Evolutionary conservation across 2,888 invertebrate species (phyloP).

Genomic region (Meteorus cinctellus): DNA sequence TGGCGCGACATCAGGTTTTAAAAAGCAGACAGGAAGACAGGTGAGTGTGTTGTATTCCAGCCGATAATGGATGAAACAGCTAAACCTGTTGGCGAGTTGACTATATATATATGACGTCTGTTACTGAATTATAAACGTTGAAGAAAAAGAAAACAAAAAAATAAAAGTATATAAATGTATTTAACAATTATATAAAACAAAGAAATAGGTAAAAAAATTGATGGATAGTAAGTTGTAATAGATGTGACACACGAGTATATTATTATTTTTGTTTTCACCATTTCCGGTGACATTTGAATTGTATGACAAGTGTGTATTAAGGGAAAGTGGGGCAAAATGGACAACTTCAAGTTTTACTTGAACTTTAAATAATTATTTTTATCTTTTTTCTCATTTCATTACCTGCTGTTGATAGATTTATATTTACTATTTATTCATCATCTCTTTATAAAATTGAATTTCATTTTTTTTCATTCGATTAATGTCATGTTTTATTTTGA

Average conservation of each 20-base stretch:
- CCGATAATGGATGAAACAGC: slow-evolving; percentile 8
- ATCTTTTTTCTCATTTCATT: neutral
- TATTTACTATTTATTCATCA: neutral
- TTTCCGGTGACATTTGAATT: slow-evolving; percentile 34
- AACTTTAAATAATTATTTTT: neutral
- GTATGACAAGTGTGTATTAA: neutral
- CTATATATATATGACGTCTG: neutral
- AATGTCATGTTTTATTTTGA: neutral
- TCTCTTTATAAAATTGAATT: neutral
- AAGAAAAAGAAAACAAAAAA: neutral
- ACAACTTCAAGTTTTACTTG: neutral
- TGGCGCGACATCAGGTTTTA: slow-evolving; percentile 11
- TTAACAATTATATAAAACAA: neutral
- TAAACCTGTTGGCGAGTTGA: slow-evolving; percentile 5
- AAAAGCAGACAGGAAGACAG: slow-evolving; percentile 10
- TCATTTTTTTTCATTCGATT: neutral
- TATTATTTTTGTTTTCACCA: slow-evolving; percentile 38
- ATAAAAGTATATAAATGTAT: too few relatives aligned
- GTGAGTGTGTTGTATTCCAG: neutral
- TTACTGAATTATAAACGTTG: neutral
- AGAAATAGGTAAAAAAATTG: neutral
- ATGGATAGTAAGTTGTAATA: neutral
- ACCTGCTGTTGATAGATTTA: neutral
- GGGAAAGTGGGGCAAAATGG: slow-evolving; percentile 15
- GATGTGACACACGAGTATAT: slow-evolving; percentile 30